Evolutionary conservation across 1,140 invertebrate genomes (phyloP), one percentile per base, ranked within the genome.

Genomic region (Calycopis cecrops): DNA sequence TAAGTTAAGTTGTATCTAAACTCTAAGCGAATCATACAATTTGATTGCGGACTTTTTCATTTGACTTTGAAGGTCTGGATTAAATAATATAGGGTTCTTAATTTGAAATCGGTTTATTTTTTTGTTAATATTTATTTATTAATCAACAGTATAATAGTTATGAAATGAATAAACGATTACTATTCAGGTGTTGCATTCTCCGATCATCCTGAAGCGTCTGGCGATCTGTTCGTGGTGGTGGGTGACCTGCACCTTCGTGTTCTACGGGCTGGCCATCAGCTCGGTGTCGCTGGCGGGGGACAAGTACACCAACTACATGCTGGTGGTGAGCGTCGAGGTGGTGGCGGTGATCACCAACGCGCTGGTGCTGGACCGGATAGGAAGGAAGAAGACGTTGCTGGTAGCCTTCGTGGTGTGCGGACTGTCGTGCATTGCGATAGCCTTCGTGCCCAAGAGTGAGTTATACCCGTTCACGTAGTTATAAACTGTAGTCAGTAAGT

Each of bases 231-330:
- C 88, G 44, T 90, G 92, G 76, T 94, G 90, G 79, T 95, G 92
- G 93, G 79, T 92, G 1, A 90, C 92, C 1, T 90, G 91, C 61
- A 89, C 92, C 0, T 92, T 95, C 66, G 91, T 95, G 4, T 96
- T 95, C 78, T 96, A 95, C 74, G 95, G 94, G 0, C 78, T 96
- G 6, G 94, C 94, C 8, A 89, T 96, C 40, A 95, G 95, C 73
- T 92, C 94, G 0, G 93, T 94, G 8, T 88, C 93, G 35, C 85
- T 96, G 17, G 90, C 91, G 10, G 94, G 93, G 4, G 90, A 94
- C 67, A 90, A 90, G 63, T 94, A 94, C 74, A 82, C 91, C 9
- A 93, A 93, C 74, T 94, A 93, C 66, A 92, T 93, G 48, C 81
- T 92, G 56, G 91, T 93, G n/a, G 89, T 91, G 16, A 77, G 91